Base-by-base conservation (phyloP, 2,888 invertebrate species). In the Allolobophora icterica region DNA sequence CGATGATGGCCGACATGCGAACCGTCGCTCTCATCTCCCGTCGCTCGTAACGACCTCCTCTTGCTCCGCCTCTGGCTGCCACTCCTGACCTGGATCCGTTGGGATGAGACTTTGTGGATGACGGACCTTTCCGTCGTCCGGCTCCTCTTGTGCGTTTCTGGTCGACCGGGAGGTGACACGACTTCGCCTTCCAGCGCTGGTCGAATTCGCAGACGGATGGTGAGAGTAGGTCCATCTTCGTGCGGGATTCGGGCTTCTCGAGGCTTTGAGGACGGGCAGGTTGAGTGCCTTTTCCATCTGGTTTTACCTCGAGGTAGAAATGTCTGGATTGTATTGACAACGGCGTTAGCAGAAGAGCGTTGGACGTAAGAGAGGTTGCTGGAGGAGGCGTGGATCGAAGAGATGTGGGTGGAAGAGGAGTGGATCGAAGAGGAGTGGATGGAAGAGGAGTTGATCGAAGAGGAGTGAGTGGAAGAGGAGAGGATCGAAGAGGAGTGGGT, bases 1-100 rank as follows among this genome's bases (percentile, higher is more conserved):
- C 94, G 93, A 95, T 95, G 90, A 95, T 95, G 90, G 95, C 94
- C 33, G 95, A 94, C 95, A 95, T 95, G 15, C 95, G 93, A 91
- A 95, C 95, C 33, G 95, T 95, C 87, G 95, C 95, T 42, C 95
- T 92, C 91, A 94, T 94, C 92, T 95, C 95, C 4, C 95, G 92
- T 84, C 94, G 92, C 91, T 95, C 95, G 89, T 87, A 91, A 13
- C 91, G 89, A 24, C 87, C 87, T 33, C 33, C 34, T 21, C 84
- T 15, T 34, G 17, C 15, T 35, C 35, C 87, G 1, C 21, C 19
- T 35, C 24, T 87, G 19, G 24, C 34, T 38, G 87, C 21, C 87
- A 38, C 34, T 38, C 87, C 35, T 8, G 34, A 30, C 21, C 6
- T 34, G 21, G 4, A 35, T 33, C n/a, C n/a, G 34, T 34, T 87